A percentile compares a stretch with the other conserved stretches of the same genome.
Conservation (phyloP, 2,797 vertebrate genomes). For the Fringilla coelebs region DNA sequence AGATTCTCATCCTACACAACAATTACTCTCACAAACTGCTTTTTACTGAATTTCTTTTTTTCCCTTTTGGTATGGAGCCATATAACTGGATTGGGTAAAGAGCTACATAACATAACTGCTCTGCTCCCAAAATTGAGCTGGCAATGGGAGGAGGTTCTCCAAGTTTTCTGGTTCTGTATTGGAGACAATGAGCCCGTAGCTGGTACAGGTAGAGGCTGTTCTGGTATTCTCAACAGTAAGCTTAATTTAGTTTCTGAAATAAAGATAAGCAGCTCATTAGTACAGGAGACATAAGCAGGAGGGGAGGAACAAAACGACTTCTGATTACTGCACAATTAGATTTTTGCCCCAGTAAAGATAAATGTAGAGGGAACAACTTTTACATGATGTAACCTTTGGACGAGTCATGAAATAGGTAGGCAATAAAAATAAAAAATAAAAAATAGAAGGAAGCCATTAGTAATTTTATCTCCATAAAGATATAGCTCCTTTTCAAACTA, state of each 20-base stretch:
- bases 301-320: neutral
- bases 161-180: neutral
- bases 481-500: too few relatives aligned
- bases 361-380: neutral
- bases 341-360: neutral
- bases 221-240: neutral
- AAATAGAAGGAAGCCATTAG: too few relatives aligned
- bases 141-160: neutral
- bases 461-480: too few relatives aligned
- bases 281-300: neutral
- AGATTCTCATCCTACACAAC: neutral
- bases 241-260: neutral
- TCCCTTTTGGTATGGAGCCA: too few relatives aligned
- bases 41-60: neutral
- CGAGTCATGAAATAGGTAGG: neutral
- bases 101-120: neutral
- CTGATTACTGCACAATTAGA: neutral
- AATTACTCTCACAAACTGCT: neutral
- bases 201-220: neutral
- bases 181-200: neutral
- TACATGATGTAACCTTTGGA: neutral
- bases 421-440: neutral
- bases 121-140: neutral
- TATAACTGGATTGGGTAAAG: neutral
- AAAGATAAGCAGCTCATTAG: neutral